A percentile compares a stretch with the other conserved stretches of the same genome.
Evolutionary conservation across 2,888 invertebrate species (phyloP).

Genomic region (Herminia tarsipennalis): DNA sequence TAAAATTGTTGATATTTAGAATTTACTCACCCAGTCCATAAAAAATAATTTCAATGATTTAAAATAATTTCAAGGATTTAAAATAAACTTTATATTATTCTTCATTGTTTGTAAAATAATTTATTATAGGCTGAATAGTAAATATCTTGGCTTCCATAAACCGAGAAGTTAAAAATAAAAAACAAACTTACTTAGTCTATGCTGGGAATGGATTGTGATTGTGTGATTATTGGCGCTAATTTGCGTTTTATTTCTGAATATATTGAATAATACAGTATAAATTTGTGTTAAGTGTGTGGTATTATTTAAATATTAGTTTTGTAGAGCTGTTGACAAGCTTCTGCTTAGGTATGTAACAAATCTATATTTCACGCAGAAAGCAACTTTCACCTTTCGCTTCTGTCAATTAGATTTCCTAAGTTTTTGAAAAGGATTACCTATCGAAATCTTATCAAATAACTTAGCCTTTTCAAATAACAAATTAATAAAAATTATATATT

Average conservation of each 20-base stretch:
- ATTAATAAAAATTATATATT: too few relatives aligned
- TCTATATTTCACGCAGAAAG: slow-evolving; percentile 36
- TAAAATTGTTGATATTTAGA: too few relatives aligned
- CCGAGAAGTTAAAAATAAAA: neutral
- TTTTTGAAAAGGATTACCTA: slow-evolving; percentile 12
- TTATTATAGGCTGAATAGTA: too few relatives aligned
- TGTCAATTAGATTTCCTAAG: slow-evolving; percentile 39
- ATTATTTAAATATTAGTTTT: slow-evolving; percentile 10
- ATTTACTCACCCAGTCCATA: too few relatives aligned
- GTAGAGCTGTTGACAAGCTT: slow-evolving; percentile 9
- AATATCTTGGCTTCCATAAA: too few relatives aligned
- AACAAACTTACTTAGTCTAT: slow-evolving; percentile 33
- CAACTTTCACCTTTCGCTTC: slow-evolving; percentile 63
- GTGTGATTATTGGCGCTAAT: slow-evolving; percentile 58
- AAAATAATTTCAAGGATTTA: too few relatives aligned
- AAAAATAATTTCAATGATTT: too few relatives aligned
- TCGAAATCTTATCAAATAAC: too few relatives aligned
- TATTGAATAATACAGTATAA: slow-evolving; percentile 17
- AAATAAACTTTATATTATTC: too few relatives aligned
- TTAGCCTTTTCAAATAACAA: too few relatives aligned
- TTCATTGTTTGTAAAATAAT: too few relatives aligned
- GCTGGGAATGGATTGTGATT: slow-evolving; percentile 38
- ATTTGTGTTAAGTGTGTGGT: slow-evolving; percentile 25
- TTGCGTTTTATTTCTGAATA: slow-evolving; percentile 36
- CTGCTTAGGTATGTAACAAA: slow-evolving; percentile 30